These are phyloP conservation scores for Beris morrisii DNA, from an alignment of 2,888 invertebrate genomes.

Conservation along the genomic window DNA sequence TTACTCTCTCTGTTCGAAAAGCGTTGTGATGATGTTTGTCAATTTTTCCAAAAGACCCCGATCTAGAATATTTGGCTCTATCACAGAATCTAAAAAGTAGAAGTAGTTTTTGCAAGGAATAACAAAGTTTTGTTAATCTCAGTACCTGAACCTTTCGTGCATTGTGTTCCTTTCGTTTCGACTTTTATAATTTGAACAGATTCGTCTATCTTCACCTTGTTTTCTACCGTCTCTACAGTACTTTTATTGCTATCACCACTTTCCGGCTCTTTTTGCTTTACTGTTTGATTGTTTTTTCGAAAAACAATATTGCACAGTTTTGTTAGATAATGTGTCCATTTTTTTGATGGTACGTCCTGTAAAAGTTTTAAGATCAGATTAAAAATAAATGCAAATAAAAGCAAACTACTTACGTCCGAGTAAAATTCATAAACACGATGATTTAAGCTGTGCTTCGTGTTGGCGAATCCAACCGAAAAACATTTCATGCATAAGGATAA, in stretches of 20 bases:
- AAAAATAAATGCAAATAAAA: not conserved
- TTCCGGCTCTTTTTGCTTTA: constrained; percentile 1
- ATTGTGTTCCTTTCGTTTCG: constrained; percentile 20
- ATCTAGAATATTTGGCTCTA: constrained; percentile 12
- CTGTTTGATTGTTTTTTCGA: constrained; percentile 13
- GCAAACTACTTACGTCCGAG: constrained; percentile 44
- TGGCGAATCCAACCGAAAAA: constrained; percentile 49
- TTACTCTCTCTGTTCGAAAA: constrained; percentile 32
- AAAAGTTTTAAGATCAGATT: constrained; percentile 1
- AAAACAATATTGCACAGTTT: constrained; percentile 48
- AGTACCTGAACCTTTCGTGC: constrained; percentile 7
- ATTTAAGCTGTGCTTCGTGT: constrained; percentile 46
- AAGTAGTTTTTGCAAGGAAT: not conserved
- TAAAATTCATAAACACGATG: constrained; percentile 55
- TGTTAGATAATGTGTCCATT: constrained; percentile 48
- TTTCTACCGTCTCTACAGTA: constrained; percentile 38
- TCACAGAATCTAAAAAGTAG: constrained; percentile 14
- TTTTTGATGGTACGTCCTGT: constrained; percentile 48
- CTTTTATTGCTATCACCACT: constrained; percentile 2
- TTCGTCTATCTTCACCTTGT: constrained; percentile 30
- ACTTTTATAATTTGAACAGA: not conserved
- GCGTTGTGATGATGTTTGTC: constrained; percentile 21
- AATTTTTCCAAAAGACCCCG: constrained; percentile 33
- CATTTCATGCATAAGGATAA: constrained; percentile 53
- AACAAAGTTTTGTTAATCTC: not conserved